Conservation (phyloP, 2,113 vertebrate species). For the Sceloporus tristichus region DNA sequence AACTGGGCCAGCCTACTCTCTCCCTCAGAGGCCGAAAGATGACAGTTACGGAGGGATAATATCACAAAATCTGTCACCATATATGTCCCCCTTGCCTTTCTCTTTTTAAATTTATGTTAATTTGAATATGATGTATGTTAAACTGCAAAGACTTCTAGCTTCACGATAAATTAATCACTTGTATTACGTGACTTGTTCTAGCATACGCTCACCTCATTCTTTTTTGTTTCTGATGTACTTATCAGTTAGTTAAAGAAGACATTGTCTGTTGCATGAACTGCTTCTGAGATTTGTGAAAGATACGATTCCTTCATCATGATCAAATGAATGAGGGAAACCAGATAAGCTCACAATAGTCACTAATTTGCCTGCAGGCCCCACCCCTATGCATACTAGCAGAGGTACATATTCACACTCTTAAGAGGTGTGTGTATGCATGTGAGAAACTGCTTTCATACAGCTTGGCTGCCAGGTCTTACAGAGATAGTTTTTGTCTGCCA, state of each 20-base stretch:
- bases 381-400: too few species aligned
- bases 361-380: too few species aligned
- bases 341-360: background rate
- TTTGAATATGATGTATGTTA: background rate
- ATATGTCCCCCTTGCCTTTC: background rate
- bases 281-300: background rate
- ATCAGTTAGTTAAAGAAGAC: background rate
- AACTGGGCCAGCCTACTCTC: too few species aligned
- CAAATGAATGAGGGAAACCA: background rate
- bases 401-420: too few species aligned
- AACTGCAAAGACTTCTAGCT: background rate
- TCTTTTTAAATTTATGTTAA: background rate
- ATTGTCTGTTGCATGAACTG: background rate
- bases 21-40: too few species aligned
- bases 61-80: background rate
- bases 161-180: background rate
- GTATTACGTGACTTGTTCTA: background rate
- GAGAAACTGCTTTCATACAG: background rate
- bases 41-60: too few species aligned
- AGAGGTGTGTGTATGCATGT: background rate
- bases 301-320: background rate
- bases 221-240: background rate
- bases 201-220: too few species aligned
- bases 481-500: background rate
- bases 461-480: background rate